phyloP scores from a whole-genome alignment of 2,888 invertebrate genomes.

The Ceraclea dissimilis region DNA sequence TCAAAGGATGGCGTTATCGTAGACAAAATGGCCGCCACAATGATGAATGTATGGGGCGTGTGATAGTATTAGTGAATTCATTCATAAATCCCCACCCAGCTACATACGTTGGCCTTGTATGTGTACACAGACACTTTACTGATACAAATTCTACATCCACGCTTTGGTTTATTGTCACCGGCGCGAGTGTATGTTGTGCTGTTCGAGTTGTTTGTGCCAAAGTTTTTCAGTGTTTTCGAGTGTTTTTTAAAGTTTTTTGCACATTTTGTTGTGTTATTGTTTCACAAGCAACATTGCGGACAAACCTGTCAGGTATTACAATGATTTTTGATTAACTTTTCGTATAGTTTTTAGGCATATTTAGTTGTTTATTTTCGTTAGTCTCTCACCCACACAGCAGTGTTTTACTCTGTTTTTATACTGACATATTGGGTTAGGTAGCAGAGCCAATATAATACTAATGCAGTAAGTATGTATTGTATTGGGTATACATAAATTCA shows the following conservation, averaged over 20 bases:
- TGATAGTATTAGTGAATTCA: conserved; percentile 31
- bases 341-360: background rate
- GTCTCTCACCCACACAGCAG: conserved; percentile 22
- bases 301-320: conserved; percentile 11
- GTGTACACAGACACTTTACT: background rate
- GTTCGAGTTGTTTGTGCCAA: conserved; percentile 2
- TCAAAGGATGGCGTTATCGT: conserved; percentile 6
- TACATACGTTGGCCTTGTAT: conserved; percentile 19
- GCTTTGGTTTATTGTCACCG: conserved; percentile 19
- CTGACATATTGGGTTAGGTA: background rate
- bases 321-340: background rate
- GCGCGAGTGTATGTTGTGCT: conserved; percentile 21
- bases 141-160: conserved; percentile 6
- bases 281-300: conserved; percentile 17
- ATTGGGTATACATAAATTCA: too few species aligned
- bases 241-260: conserved; percentile 13
- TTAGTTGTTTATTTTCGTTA: conserved; percentile 25
- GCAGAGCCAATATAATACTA: too few species aligned
- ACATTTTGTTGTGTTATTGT: conserved; percentile 12
- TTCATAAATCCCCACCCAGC: conserved; percentile 44
- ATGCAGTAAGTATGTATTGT: too few species aligned
- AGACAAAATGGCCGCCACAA: conserved; percentile 9
- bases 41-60: conserved; percentile 3
- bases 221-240: conserved; percentile 18
- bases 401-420: conserved; percentile 1